Base-by-base conservation (phyloP, 2,888 invertebrate genomes). In the Callinectes sapidus region DNA sequence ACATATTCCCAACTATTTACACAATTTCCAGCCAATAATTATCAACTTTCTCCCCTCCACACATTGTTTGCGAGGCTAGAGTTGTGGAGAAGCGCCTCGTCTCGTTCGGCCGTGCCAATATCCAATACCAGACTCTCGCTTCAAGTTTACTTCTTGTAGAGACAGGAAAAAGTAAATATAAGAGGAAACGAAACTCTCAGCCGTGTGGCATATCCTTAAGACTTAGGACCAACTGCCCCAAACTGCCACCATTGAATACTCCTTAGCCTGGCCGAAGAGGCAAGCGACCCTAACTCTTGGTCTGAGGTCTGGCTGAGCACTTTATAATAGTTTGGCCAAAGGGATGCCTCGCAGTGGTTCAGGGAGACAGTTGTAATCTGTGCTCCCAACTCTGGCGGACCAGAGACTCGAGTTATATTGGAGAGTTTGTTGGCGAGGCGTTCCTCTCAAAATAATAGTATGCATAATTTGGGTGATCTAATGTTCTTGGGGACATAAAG, bases 21-120 rank as follows among this genome's bases (percentile, higher is more conserved):
- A 71, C 87, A 87, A 91, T 61, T 91, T 91, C 87, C 91, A 86
- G 48, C 91, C 91, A 91, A 91, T 91, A 91, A 91, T 91, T 91
- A 91, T 91, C 91, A 91, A 91, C 91, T 91, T 91, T 91, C 91
- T 91, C 91, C 91, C 91, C 91, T 86, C 91, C 87, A 91, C 87
- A 91, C 91, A 87, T 91, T 86, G 91, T 91, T 87, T 86, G 91
- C 61, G 91, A 91, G 87, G 87, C 35, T 35, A 23, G 87, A 71
- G 87, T 71, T 91, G 91, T 39, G 87, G 48, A 48, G 91, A 91
- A 42, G 71, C 61, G 87, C 48, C 61, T 77, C 55, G 39, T 85
- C 48, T 54, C 23, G 86, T 23, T 39, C 55, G 32, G 48, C 42
- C 55, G 35, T 32, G 35, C 42, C 87, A 91, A 91, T 91, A 91